Evolutionary conservation across 2,113 vertebrate species (phyloP).

Genomic region (Heloderma charlesbogerti): DNA sequence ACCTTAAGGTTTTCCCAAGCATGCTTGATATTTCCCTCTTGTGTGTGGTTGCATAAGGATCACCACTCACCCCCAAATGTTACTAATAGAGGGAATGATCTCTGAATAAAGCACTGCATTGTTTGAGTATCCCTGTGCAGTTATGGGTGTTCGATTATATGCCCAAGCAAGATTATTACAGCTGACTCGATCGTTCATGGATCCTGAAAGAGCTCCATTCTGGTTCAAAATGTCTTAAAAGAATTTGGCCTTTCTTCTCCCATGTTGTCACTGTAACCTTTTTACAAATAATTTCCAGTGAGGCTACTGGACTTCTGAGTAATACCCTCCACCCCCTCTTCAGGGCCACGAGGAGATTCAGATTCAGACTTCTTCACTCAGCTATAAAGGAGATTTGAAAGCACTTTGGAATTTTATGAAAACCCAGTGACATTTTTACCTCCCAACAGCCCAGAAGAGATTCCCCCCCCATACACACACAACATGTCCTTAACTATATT

Average conservation of each 20-base stretch:
- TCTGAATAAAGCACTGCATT: not conserved
- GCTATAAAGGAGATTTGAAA: slow-evolving; percentile 10
- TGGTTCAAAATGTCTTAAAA: not conserved
- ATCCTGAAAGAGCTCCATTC: not conserved
- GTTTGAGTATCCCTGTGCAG: fast-evolving
- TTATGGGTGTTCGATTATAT: not conserved
- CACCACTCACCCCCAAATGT: too few species aligned
- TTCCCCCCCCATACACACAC: not conserved
- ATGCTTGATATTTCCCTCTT: not conserved
- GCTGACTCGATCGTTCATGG: not conserved
- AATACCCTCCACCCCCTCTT: slow-evolving; percentile 17
- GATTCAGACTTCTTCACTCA: slow-evolving; percentile 27
- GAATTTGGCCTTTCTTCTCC: slow-evolving; percentile 14
- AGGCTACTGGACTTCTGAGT: not conserved
- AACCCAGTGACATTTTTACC: not conserved
- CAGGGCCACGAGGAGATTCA: slow-evolving; percentile 11
- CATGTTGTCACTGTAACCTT: not conserved
- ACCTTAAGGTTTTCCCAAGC: not conserved
- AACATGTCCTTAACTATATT: not conserved
- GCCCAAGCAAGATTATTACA: slow-evolving; percentile 23
- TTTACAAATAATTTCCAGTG: not conserved
- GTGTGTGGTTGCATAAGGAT: not conserved
- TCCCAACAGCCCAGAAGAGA: not conserved
- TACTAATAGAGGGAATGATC: not conserved
- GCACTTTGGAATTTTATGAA: not conserved